Conservation (phyloP, 2,888 invertebrate genomes). For the Caradrina kadenii region DNA sequence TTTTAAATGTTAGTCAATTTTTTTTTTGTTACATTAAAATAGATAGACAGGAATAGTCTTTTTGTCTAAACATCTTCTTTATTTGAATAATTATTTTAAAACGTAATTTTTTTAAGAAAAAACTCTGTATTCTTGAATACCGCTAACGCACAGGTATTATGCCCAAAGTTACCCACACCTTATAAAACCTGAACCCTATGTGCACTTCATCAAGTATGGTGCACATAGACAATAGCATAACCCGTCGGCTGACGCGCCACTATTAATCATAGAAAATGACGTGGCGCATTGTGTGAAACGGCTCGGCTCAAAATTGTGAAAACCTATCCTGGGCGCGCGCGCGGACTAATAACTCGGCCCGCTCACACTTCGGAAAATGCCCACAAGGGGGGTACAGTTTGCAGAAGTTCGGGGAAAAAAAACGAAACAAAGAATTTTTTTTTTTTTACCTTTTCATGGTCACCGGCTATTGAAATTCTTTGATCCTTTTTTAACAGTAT, state of each 20-base stretch:
- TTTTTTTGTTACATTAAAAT: too few relatives aligned
- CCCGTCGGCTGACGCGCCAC: slow-evolving; percentile 73
- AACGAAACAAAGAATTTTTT: not conserved
- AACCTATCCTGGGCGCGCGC: slow-evolving; percentile 83
- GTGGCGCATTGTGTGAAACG: slow-evolving; percentile 82
- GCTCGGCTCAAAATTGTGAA: slow-evolving; percentile 88
- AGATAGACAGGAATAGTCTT: too few relatives aligned
- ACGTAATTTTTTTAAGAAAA: too few relatives aligned
- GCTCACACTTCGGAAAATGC: slow-evolving; percentile 85
- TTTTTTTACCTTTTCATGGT: not conserved
- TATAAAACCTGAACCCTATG: slow-evolving; percentile 35
- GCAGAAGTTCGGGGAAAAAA: slow-evolving; percentile 65
- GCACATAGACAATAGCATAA: slow-evolving; percentile 54
- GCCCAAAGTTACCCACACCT: slow-evolving; percentile 9
- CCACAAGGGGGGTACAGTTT: slow-evolving; percentile 80
- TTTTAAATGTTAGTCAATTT: too few relatives aligned
- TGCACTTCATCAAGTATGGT: slow-evolving; percentile 52
- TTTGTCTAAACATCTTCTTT: too few relatives aligned
- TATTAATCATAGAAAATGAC: slow-evolving; percentile 90
- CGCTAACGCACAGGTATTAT: not conserved
- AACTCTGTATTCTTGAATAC: not conserved
- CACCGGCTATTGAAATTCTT: not conserved
- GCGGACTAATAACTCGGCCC: slow-evolving; percentile 86
- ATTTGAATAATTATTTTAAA: too few relatives aligned
- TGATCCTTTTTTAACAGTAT: too few relatives aligned